Conservation (phyloP, 2,888 invertebrate species). For the Pseudococcus jackbeardsleyi region DNA sequence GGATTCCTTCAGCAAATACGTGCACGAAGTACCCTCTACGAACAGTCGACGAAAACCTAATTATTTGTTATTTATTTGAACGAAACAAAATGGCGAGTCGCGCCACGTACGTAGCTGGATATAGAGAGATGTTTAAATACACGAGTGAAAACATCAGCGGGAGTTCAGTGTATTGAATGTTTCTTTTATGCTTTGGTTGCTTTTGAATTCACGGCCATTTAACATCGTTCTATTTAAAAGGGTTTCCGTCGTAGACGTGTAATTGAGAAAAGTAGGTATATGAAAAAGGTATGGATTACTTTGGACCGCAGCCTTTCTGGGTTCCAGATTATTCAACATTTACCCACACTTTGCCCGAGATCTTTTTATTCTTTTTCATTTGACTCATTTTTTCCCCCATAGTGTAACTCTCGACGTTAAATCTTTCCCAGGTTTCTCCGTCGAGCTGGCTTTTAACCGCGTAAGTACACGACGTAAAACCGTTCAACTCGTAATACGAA, state of each 20-base stretch:
- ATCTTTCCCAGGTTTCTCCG: neutral
- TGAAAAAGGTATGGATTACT: neutral
- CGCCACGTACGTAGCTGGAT: neutral
- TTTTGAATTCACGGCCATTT: constrained; percentile 22
- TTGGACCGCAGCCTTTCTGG: neutral
- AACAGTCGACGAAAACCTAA: neutral
- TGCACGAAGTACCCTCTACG: too few species aligned
- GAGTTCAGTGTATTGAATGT: neutral
- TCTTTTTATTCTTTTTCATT: neutral
- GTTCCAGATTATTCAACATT: neutral
- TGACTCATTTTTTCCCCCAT: neutral
- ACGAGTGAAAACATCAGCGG: neutral
- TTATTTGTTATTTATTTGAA: constrained; percentile 8
- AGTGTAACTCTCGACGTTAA: neutral
- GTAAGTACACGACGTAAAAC: neutral
- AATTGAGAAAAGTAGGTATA: neutral
- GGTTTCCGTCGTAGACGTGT: neutral
- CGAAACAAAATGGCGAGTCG: neutral
- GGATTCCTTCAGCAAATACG: too few species aligned
- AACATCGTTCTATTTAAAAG: neutral
- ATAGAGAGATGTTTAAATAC: constrained; percentile 9
- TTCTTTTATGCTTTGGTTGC: neutral
- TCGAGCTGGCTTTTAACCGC: neutral
- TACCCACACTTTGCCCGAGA: neutral
- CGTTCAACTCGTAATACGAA: neutral